phyloP scores from a whole-genome alignment of 2,888 invertebrate species.

The Ophion ventricosus region DNA sequence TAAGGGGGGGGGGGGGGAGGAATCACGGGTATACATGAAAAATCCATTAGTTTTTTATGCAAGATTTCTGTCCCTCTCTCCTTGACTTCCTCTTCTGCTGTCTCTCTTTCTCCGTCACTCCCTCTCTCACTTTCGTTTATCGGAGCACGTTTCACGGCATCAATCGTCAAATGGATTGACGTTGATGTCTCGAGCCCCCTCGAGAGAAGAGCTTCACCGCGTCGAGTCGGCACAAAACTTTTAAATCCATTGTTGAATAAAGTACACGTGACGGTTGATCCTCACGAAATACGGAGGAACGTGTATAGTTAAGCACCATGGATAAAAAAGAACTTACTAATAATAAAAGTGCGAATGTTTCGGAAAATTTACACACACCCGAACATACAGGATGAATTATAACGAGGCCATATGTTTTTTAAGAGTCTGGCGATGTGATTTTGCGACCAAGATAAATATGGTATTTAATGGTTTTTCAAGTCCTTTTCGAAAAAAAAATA shows the following conservation, averaged over 20 bases:
- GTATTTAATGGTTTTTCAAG: too few relatives aligned
- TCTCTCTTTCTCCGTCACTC: slow-evolving; percentile 16
- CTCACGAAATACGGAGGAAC: slow-evolving; percentile 37
- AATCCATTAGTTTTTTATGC: slow-evolving; percentile 66
- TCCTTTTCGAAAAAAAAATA: too few relatives aligned
- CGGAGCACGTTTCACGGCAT: slow-evolving; percentile 59
- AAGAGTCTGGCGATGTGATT: too few relatives aligned
- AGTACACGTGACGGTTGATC: slow-evolving; percentile 50
- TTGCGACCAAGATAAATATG: too few relatives aligned
- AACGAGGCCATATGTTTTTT: not conserved
- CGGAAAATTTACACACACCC: not conserved
- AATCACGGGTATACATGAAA: slow-evolving; percentile 55
- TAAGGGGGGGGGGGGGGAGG: too few relatives aligned
- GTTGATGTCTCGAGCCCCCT: slow-evolving; percentile 57
- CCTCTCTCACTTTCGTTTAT: slow-evolving; percentile 54
- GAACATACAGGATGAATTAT: too few relatives aligned
- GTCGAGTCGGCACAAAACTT: slow-evolving; percentile 46
- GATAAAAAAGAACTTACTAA: slow-evolving; percentile 12
- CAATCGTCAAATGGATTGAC: slow-evolving; percentile 65
- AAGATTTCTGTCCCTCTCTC: slow-evolving; percentile 49
- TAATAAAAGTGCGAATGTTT: not conserved
- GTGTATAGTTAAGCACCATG: not conserved
- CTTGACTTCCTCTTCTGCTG: slow-evolving; percentile 41
- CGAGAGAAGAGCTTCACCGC: slow-evolving; percentile 29
- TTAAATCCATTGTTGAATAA: slow-evolving; percentile 63